Evolutionary conservation across 1,140 invertebrate genomes (phyloP), one percentile per base, ranked within the genome.

Genomic region (Oppia nitens): DNA sequence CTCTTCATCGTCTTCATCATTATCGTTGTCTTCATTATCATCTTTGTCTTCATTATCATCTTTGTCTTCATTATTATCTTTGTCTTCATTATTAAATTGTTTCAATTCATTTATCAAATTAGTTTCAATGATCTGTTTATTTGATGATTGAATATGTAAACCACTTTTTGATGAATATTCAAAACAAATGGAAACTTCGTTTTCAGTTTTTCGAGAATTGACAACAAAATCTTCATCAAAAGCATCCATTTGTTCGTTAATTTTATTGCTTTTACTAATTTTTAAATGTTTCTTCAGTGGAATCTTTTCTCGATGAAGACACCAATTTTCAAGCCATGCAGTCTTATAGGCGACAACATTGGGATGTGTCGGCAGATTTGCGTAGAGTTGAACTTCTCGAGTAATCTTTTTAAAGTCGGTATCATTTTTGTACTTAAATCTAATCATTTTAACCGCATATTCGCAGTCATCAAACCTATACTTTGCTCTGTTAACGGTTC

Each of bases 331-430:
- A 21, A 87, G 69, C 85, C 85, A 89, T 6, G 84, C 84, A 28
- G 80, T 80, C 74, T 88, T 86, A 66, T 88, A 89, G 3, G 82
- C 77, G 3, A 89, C 83, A 65, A 89, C 83, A 71, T 87, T 85
- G 1, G 78, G 76, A 73, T 88, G 85, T 3, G 57, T 21, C 66
- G 83, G 80, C 27, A 88, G 71, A 66, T 77, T 80, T 0, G 85
- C 84, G 59, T 87, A 76, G 29, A 82, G 82, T 72, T 83, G 83
- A 0, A 87, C 84, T 77, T 89, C 86, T 24, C 79, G 71, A 24
- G 84, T 69, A 71, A 82, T 79, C 51, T 64, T 63, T 9, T 32
- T n/a, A 49, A 56, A 60, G 20, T 55, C 32, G 11, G 49, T 53
- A 47, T 60, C 49, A 53, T 55, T 57, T 17, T 50, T 74, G 40